Conservation (phyloP, 2,797 vertebrate species). For the Hydrocynus forskahlii region DNA sequence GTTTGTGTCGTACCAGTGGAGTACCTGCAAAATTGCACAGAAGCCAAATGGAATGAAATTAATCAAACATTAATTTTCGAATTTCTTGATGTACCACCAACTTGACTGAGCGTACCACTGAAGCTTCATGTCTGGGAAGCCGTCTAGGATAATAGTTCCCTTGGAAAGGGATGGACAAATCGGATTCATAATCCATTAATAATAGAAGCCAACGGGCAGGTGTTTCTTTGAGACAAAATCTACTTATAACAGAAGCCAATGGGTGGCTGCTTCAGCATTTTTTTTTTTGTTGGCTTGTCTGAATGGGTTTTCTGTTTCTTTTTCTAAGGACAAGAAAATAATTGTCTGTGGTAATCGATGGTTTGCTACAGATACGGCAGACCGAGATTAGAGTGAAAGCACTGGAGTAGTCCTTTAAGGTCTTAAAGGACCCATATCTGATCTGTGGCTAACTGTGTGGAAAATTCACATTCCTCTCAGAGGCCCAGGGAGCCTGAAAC, state of each 20-base stretch:
- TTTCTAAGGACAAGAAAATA: neutral
- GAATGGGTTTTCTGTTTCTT: neutral
- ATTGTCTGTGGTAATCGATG: neutral
- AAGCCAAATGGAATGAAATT: too few relatives aligned
- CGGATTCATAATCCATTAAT: neutral
- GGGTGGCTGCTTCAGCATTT: neutral
- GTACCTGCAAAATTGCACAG: too few relatives aligned
- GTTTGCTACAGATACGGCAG: neutral
- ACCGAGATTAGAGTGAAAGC: neutral
- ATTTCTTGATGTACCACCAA: too few relatives aligned
- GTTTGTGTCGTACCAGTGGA: too few relatives aligned
- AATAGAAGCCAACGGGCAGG: neutral
- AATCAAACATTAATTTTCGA: too few relatives aligned
- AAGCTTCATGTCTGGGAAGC: too few relatives aligned
- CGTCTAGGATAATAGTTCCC: too few relatives aligned
- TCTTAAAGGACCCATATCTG: slow-evolving; percentile 20
- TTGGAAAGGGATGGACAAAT: neutral
- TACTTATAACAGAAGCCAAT: neutral
- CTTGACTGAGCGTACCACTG: too few relatives aligned
- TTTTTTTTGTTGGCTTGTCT: neutral
- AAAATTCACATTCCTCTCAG: slow-evolving; percentile 39
- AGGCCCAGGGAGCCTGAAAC: slow-evolving; percentile 20
- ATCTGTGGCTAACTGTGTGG: slow-evolving; percentile 24
- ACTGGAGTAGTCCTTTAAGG: neutral
- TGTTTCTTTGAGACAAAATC: neutral